Base-by-base conservation (phyloP, 2,113 vertebrate genomes). In the Pungitius pungitius region DNA sequence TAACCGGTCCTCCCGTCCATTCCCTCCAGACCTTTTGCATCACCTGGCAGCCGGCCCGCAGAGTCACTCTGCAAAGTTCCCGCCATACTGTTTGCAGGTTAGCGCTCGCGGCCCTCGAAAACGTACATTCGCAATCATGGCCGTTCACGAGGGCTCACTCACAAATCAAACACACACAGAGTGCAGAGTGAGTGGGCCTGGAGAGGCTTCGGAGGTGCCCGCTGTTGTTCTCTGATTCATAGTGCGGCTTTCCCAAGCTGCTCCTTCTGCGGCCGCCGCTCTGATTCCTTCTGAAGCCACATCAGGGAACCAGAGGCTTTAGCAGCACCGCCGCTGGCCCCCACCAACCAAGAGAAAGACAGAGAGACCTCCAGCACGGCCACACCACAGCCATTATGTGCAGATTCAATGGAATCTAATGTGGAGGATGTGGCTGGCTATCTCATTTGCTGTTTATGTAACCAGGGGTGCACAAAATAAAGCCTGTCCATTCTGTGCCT, bases 201-300 rank as follows among this genome's bases (percentile, higher is more conserved):
- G 33, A 7, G 33, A 35, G 33, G 77, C 82, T 6, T 1, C 87
- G 87, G 78, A 87, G 85, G 84, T 82, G 82, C 73, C 82, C 75
- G 73, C 59, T 84, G 83, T 81, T 90, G 88, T 84, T 86, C 71
- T 88, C 73, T 68, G 78, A 86, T 83, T 88, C 80, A 24, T 83
- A 77, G 85, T 83, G 75, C 83, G 82, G 80, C 81, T 63, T 49
- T 73, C 77, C 60, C 75, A 69, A 73, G 77, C 54, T 43, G 67
- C 75, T 85, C 75, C 73, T 81, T 78, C 86, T 88, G 88, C 11
- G 86, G 86, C 80, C 22, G 52, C 66, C 20, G 77, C 84, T 68
- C 76, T 80, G 89, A 91, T 93, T 92, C 88, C 89, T 52, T 87
- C 77, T 52, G 73, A 61, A 77, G 78, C 92, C 92, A 93, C 92